Evolutionary conservation across 2,113 vertebrate species (phyloP).

Genomic region (Pogonocichla stellata): DNA sequence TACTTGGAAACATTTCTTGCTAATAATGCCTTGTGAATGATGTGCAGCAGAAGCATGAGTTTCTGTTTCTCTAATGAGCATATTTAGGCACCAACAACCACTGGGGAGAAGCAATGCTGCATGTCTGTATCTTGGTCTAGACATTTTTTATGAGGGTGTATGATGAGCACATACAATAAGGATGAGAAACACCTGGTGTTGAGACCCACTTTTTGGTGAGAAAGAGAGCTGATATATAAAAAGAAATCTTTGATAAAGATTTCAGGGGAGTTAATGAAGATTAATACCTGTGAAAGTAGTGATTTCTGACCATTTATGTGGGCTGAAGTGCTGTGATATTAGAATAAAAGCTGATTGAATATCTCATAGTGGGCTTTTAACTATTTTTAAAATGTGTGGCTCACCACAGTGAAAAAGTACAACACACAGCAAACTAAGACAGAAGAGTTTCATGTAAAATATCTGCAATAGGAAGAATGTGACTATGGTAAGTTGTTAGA

Average conservation of each 20-base stretch:
- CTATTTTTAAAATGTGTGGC: not conserved
- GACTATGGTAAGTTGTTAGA: not conserved
- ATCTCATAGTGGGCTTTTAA: not conserved
- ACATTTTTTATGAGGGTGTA: not conserved
- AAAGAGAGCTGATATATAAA: not conserved
- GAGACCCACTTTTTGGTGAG: not conserved
- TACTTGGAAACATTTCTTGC: not conserved
- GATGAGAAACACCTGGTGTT: not conserved
- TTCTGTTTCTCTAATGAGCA: not conserved
- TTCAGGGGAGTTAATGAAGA: not conserved
- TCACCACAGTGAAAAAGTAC: not conserved
- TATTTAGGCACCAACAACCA: not conserved
- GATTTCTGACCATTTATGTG: not conserved
- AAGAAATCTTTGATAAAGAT: not conserved
- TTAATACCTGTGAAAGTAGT: not conserved
- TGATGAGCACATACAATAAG: not conserved
- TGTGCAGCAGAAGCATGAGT: not conserved
- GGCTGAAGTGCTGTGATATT: not conserved
- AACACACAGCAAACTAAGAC: not conserved
- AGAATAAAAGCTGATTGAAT: not conserved
- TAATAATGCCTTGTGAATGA: not conserved
- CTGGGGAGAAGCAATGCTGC: not conserved
- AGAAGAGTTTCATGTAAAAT: not conserved
- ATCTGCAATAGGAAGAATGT: not conserved
- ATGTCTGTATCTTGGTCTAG: not conserved